These are phyloP conservation scores for Isaurus tuberculatus DNA, from an alignment of 92 coral and sea anemone species.

Conservation along the genomic window DNA sequence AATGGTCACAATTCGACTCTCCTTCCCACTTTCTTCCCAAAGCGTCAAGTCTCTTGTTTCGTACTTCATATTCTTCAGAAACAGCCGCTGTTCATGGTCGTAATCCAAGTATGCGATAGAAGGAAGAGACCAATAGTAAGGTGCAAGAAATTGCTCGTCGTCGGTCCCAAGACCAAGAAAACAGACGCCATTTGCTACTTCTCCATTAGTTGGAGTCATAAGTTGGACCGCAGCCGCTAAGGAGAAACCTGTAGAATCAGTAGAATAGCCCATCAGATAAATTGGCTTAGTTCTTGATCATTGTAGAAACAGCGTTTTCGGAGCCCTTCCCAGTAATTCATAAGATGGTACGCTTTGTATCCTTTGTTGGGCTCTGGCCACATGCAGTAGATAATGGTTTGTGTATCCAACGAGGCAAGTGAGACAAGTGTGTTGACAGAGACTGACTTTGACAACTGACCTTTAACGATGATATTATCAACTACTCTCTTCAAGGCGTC, in stretches of 20 bases:
- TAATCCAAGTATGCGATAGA: conserved; percentile 60
- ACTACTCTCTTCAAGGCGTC: conserved; percentile 11
- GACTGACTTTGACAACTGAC: conserved; percentile 53
- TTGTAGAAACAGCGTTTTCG: conserved; percentile 45
- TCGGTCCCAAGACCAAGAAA: conserved; percentile 58
- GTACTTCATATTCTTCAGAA: conserved; percentile 55
- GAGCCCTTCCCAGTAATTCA: conserved; percentile 16
- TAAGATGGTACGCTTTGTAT: conserved; percentile 40
- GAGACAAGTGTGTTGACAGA: conserved; percentile 56
- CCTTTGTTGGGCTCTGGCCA: conserved; percentile 63
- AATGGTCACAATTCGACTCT: conserved; percentile 43
- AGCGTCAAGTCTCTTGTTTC: conserved; percentile 56
- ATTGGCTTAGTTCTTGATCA: conserved; percentile 36
- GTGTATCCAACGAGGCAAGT: conserved; percentile 43
- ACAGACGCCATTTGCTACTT: conserved; percentile 34
- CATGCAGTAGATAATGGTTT: conserved; percentile 50
- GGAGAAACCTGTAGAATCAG: conserved; percentile 62
- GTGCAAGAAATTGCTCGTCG: conserved; percentile 51
- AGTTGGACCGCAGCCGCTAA: conserved; percentile 49
- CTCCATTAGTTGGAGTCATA: conserved; percentile 39
- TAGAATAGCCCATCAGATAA: conserved; percentile 52
- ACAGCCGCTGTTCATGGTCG: conserved; percentile 62
- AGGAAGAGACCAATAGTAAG: conserved; percentile 65
- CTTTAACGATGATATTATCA: conserved; percentile 26
- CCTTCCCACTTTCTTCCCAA: conserved; percentile 44